Evolutionary conservation across 2,797 vertebrate species (phyloP), one percentile per base, ranked within the genome.

Genomic region (Anableps anableps): DNA sequence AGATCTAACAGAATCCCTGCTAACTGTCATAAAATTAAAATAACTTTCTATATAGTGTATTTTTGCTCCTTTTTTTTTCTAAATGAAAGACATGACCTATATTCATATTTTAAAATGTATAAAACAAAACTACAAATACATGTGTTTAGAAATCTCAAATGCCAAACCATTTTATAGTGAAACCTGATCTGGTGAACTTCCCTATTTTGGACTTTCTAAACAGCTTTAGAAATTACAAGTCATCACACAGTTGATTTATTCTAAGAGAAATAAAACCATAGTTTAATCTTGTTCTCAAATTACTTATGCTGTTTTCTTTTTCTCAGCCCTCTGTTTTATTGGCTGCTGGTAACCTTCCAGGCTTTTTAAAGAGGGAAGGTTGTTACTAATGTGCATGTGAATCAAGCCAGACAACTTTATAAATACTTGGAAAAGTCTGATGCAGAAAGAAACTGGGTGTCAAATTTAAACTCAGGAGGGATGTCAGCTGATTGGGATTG

Each of bases 351-450:
- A 51, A 48, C 5, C n/a, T 31, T 80, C 23, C 3, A 72, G 50
- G 5, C 19, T 70, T 31, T 36, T 75, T 34, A 19, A 29, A 21
- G 5, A 34, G 14, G 47, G 29, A 45, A 45, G 23, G 6, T 38
- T 53, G 23, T 66, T 4, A 19, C 21, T 31, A 19, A 41, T 62
- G 41, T 62, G 50, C 36, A 55, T 75, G 83, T 83, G 79, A 86
- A 79, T 80, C 79, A 19, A 62, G 6, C 64, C 79, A 77, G 76
- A 68, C 72, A 10, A 4, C 29, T 71, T 26, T 76, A 53, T 64
- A 64, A 84, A 81, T 74, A 80, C 36, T 9, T 41, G 11, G 80
- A 31, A 60, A 75, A 64, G 36, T 51, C 19, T 76, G 82, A 81
- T 38, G 47, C 70, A 58, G 36, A 77, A 58, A 11, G 64, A 50